These are phyloP conservation scores for Catharus minimus DNA, from an alignment of 2,113 vertebrate genomes.

Conservation along the genomic window DNA sequence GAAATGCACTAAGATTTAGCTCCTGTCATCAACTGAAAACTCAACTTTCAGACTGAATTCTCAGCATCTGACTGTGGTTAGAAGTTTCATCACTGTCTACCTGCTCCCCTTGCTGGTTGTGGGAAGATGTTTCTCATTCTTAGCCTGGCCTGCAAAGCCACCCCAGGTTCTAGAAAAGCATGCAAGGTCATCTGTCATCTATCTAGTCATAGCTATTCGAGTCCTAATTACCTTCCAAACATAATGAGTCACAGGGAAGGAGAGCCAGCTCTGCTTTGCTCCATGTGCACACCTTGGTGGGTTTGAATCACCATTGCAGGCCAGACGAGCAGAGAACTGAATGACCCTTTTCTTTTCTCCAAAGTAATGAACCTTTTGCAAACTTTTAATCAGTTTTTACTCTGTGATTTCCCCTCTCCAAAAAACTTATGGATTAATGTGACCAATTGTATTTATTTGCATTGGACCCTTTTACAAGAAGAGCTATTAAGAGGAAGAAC, in stretches of 20 bases:
- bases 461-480: slow-evolving; percentile 68
- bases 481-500: slow-evolving; percentile 62
- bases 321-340: not conserved
- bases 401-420: not conserved
- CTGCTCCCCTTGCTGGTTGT: not conserved
- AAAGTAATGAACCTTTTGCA: not conserved
- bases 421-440: slow-evolving; percentile 34
- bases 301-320: not conserved
- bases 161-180: not conserved
- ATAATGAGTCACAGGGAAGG: not conserved
- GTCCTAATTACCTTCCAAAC: not conserved
- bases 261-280: not conserved
- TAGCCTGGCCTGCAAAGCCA: not conserved
- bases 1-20: not conserved
- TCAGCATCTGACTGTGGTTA: not conserved
- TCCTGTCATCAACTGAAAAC: not conserved
- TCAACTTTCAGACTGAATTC: not conserved
- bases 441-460: slow-evolving; percentile 40
- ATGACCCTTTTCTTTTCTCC: not conserved
- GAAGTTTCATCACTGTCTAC: not conserved
- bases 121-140: not conserved
- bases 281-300: not conserved
- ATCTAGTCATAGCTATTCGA: not conserved
- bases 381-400: slow-evolving; percentile 18
- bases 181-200: not conserved